phyloP scores from a whole-genome alignment of 2,888 invertebrate species.

The Cantharis rustica region DNA sequence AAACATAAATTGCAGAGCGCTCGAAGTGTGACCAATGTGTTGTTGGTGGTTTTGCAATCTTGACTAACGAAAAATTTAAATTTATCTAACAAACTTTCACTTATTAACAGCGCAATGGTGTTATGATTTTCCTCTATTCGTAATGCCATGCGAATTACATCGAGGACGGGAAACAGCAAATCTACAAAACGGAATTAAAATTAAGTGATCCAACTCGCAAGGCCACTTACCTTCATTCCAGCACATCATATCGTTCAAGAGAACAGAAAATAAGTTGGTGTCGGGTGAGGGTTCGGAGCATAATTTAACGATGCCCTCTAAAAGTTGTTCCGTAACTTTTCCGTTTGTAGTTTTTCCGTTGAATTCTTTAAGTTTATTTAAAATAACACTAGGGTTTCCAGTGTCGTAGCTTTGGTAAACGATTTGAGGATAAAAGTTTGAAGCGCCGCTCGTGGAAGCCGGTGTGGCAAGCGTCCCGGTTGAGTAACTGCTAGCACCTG shows the following conservation, averaged over 20 bases:
- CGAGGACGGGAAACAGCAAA: conserved; percentile 86
- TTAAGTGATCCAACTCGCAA: neutral
- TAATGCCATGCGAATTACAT: conserved; percentile 82
- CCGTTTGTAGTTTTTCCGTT: conserved; percentile 65
- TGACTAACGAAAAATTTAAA: conserved; percentile 45
- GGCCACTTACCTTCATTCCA: conserved; percentile 71
- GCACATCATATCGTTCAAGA: conserved; percentile 59
- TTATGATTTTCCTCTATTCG: conserved; percentile 61
- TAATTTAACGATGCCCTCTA: conserved; percentile 69
- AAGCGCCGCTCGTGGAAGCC: conserved; percentile 1
- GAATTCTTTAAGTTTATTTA: conserved; percentile 76
- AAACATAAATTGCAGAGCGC: conserved; percentile 82
- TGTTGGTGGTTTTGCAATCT: conserved; percentile 62
- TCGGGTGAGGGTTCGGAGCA: conserved; percentile 54
- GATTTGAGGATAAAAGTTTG: conserved; percentile 53
- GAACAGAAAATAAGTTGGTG: neutral
- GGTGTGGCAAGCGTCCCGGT: neutral
- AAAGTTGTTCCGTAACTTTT: conserved; percentile 61
- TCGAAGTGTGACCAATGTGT: conserved; percentile 79
- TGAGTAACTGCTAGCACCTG: conserved; percentile 28
- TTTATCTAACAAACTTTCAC: conserved; percentile 46
- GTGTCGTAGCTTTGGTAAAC: conserved; percentile 74
- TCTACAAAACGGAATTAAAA: conserved; percentile 58
- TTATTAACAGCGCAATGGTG: conserved; percentile 59
- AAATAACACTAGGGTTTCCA: conserved; percentile 75